Conservation (phyloP, 2,888 invertebrate species). For the Nomada fucata region DNA sequence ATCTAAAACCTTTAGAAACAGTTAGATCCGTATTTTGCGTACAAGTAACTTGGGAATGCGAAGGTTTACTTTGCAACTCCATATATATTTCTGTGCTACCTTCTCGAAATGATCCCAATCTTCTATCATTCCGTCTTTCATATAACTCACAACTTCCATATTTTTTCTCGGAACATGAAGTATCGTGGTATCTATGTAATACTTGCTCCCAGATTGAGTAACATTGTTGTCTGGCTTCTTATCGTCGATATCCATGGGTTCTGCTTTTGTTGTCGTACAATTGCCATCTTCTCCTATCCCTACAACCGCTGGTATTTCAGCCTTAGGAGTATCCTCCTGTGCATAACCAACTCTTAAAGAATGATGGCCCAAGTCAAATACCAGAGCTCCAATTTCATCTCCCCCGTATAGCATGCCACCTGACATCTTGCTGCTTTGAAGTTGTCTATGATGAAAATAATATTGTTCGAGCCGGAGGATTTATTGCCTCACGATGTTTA, state of each 20-base stretch:
- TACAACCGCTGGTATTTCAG: conserved; percentile 97
- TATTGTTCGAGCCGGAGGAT: background rate
- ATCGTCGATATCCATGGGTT: conserved; percentile 88
- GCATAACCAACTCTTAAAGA: conserved; percentile 96
- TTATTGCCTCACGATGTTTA: background rate
- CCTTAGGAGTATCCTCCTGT: conserved; percentile 99
- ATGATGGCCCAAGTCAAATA: conserved; percentile 98
- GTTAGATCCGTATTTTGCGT: background rate
- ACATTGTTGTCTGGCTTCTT: conserved; percentile 91
- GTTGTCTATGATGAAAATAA: conserved; percentile 44
- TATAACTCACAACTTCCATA: conserved; percentile 95
- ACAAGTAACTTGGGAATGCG: background rate
- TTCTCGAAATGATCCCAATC: conserved; percentile 99
- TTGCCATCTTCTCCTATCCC: conserved; percentile 91
- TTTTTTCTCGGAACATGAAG: conserved; percentile 95
- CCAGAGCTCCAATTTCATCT: conserved; percentile 99
- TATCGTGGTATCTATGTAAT: conserved; percentile 97
- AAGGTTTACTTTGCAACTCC: background rate
- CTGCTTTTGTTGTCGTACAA: conserved; percentile 87
- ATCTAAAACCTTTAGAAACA: conserved; percentile 86
- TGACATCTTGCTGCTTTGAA: conserved; percentile 62
- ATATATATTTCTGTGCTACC: conserved; percentile 84
- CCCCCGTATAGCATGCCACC: conserved; percentile 92
- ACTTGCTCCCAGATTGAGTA: conserved; percentile 88
- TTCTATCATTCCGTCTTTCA: conserved; percentile 99